These are phyloP conservation scores for Drosophila equinoxialis DNA, from an alignment of 1,140 invertebrate genomes.

Conservation along the genomic window DNA sequence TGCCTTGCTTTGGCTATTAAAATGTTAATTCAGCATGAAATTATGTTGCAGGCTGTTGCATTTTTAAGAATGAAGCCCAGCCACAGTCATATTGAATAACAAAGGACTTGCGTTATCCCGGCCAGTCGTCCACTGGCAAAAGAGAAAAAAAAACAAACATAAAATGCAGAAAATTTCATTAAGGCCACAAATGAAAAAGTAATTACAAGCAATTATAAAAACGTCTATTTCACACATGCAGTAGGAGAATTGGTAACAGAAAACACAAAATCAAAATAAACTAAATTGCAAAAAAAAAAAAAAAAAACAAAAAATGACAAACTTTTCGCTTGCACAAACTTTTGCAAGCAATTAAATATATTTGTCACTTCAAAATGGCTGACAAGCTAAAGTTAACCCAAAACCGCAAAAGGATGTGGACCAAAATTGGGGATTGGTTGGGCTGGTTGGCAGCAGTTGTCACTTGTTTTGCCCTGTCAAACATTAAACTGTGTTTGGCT, in stretches of 20 bases:
- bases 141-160: background rate
- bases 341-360: conserved; percentile 77
- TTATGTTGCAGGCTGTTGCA: conserved; percentile 38
- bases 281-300: conserved; percentile 4
- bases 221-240: conserved; percentile 67
- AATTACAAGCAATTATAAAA: conserved; percentile 69
- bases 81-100: conserved; percentile 11
- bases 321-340: conserved; percentile 61
- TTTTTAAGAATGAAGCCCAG: conserved; percentile 26
- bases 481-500: conserved; percentile 70
- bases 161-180: conserved; percentile 38
- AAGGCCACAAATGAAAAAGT: conserved; percentile 59
- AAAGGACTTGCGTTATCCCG: background rate
- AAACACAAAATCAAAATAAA: conserved; percentile 24
- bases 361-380: conserved; percentile 74
- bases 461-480: conserved; percentile 65
- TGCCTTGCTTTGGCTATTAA: conserved; percentile 31
- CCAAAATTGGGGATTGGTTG: background rate
- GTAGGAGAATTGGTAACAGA: conserved; percentile 15
- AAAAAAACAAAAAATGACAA: conserved; percentile 36
- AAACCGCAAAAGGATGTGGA: conserved; percentile 38
- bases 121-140: background rate
- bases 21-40: conserved; percentile 58
- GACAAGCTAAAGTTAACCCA: conserved; percentile 65
- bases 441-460: background rate